A percentile compares a stretch with the other conserved stretches of the same genome.
phyloP scores from a whole-genome alignment of 2,888 invertebrate genomes.

The Thereva nobilitata region DNA sequence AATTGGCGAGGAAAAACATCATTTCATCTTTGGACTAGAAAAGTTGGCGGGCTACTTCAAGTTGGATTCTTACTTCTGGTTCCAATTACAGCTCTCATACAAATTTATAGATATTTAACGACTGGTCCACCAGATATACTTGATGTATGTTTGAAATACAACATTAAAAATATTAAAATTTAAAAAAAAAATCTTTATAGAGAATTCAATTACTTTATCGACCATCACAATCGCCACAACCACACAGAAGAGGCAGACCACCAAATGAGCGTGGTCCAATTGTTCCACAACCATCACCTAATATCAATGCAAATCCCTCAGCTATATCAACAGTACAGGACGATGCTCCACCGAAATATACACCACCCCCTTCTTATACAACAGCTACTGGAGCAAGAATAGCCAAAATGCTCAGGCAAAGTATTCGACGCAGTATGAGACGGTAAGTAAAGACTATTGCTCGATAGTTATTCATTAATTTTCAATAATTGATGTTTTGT shows the following conservation, averaged over 20 bases:
- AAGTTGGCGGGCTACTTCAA: slow-evolving; percentile 77
- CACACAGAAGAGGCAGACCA: slow-evolving; percentile 49
- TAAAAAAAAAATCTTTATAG: slow-evolving; percentile 59
- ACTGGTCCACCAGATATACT: slow-evolving; percentile 84
- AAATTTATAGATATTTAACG: slow-evolving; percentile 76
- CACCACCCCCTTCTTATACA: slow-evolving; percentile 90
- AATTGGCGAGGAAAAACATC: slow-evolving; percentile 72
- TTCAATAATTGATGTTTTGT: background rate
- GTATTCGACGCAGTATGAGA: slow-evolving; percentile 77
- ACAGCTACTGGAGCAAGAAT: slow-evolving; percentile 87
- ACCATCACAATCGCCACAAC: slow-evolving; percentile 63
- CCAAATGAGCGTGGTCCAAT: slow-evolving; percentile 38
- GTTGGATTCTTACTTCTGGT: slow-evolving; percentile 75
- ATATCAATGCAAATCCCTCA: slow-evolving; percentile 26
- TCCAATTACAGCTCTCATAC: slow-evolving; percentile 61
- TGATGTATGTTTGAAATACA: slow-evolving; percentile 66
- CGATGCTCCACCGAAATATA: slow-evolving; percentile 91
- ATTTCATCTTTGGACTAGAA: slow-evolving; percentile 80
- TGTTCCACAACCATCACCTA: slow-evolving; percentile 18
- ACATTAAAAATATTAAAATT: slow-evolving; percentile 11
- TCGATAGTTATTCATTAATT: no score
- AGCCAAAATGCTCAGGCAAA: slow-evolving; percentile 74
- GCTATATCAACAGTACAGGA: slow-evolving; percentile 54
- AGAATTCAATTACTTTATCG: slow-evolving; percentile 83
- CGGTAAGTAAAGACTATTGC: slow-evolving; percentile 54